Evolutionary conservation across 2,888 invertebrate species (phyloP).

Genomic region (Cryptus armator): DNA sequence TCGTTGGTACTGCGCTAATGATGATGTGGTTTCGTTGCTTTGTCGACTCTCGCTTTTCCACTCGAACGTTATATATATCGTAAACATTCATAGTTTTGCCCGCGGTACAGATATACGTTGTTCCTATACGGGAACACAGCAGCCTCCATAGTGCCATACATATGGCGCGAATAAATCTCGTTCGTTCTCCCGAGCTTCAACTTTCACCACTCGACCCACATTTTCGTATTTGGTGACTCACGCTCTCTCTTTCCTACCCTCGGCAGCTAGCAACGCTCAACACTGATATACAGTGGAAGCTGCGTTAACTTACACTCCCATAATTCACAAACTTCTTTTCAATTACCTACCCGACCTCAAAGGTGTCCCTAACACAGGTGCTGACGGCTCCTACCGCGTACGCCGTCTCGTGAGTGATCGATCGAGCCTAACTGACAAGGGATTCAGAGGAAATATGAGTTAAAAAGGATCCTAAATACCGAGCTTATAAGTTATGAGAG

Average conservation of each 20-base stretch:
- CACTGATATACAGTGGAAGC: neutral
- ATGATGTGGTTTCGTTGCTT: slow-evolving; percentile 34
- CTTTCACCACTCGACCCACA: slow-evolving; percentile 49
- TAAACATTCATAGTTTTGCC: neutral
- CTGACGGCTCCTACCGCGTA: no score
- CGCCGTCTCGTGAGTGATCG: no score
- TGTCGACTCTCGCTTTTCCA: neutral
- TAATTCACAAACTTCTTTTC: no score
- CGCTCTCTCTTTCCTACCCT: neutral
- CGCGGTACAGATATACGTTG: neutral
- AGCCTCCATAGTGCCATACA: neutral
- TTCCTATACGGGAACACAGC: neutral
- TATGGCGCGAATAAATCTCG: neutral
- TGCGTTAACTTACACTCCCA: no score
- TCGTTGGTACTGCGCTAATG: slow-evolving; percentile 16
- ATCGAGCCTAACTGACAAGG: no score
- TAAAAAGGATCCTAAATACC: no score
- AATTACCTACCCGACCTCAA: no score
- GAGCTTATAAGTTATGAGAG: no score
- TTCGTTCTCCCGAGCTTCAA: slow-evolving; percentile 36
- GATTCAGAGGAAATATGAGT: no score
- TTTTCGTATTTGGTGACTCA: slow-evolving; percentile 44
- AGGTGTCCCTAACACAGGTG: no score
- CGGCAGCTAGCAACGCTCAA: slow-evolving; percentile 2
- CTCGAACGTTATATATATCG: neutral